Percentiles rank a stretch among this genome's conserved stretches.
Evolutionary conservation across 2,113 vertebrate species (phyloP).

Genomic region (Charadrius vociferus): DNA sequence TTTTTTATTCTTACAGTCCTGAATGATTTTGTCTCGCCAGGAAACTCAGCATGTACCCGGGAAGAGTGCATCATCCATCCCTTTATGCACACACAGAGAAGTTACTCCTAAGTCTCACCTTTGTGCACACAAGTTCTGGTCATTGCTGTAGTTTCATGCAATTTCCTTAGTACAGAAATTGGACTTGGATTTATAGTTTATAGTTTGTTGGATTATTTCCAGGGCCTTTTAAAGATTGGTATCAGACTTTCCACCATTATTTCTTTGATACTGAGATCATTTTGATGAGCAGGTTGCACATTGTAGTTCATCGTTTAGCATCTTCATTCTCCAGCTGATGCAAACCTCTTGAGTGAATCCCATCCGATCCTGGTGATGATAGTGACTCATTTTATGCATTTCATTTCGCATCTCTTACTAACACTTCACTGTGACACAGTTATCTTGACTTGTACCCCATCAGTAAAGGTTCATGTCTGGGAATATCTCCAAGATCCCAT

Average conservation of each 20-base stretch:
- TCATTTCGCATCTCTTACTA: not conserved
- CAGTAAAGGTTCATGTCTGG: not conserved
- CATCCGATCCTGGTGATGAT: not conserved
- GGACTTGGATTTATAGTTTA: not conserved
- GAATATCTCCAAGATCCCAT: not conserved
- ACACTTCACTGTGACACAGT: not conserved
- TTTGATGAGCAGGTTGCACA: not conserved
- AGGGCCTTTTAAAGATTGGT: not conserved
- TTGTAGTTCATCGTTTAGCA: not conserved
- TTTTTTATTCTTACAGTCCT: not conserved
- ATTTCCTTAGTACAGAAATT: not conserved
- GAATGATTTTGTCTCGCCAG: not conserved
- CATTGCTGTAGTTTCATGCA: not conserved
- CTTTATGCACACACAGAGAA: accelerated
- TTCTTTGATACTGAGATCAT: not conserved
- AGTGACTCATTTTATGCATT: not conserved
- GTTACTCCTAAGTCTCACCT: not conserved
- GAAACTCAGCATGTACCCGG: accelerated
- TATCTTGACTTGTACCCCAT: not conserved
- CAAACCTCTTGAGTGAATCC: not conserved
- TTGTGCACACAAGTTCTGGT: not conserved
- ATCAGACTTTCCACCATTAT: not conserved
- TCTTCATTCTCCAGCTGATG: not conserved
- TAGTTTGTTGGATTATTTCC: not conserved
- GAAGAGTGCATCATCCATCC: not conserved